Conservation (phyloP, 2,113 vertebrate species). For the Genyomyrus donnyi region DNA sequence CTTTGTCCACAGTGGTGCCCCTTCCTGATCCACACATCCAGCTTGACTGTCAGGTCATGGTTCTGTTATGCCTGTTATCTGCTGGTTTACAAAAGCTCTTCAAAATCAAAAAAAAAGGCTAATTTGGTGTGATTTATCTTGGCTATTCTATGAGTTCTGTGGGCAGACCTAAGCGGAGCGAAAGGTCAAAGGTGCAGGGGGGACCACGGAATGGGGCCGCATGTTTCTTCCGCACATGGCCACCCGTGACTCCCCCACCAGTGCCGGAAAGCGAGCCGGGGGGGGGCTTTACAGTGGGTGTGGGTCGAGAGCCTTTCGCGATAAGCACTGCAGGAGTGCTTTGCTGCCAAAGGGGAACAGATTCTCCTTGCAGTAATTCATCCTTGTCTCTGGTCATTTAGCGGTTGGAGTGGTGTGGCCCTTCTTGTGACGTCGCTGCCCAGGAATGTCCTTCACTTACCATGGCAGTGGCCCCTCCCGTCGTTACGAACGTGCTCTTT, state of each 20-base stretch:
- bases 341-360: not conserved
- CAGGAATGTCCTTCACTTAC: not conserved
- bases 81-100: not conserved
- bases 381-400: not conserved
- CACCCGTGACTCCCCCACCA: not conserved
- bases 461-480: not conserved
- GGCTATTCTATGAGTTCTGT: not conserved
- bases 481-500: not conserved
- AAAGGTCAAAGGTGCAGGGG: not conserved
- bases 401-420: not conserved
- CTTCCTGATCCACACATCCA: conserved; percentile 16
- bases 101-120: not conserved
- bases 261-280: not conserved
- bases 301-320: not conserved
- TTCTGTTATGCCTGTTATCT: conserved; percentile 35
- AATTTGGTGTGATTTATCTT: not conserved
- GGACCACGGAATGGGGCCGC: not conserved
- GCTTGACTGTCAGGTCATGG: conserved; percentile 41
- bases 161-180: not conserved
- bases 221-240: too few relatives aligned
- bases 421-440: not conserved
- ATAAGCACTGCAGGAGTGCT: not conserved
- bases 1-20: conserved; percentile 30
- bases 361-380: not conserved
- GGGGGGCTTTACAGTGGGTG: not conserved